Conservation (phyloP, 1,140 invertebrate species). For the Calosoma granatense region DNA sequence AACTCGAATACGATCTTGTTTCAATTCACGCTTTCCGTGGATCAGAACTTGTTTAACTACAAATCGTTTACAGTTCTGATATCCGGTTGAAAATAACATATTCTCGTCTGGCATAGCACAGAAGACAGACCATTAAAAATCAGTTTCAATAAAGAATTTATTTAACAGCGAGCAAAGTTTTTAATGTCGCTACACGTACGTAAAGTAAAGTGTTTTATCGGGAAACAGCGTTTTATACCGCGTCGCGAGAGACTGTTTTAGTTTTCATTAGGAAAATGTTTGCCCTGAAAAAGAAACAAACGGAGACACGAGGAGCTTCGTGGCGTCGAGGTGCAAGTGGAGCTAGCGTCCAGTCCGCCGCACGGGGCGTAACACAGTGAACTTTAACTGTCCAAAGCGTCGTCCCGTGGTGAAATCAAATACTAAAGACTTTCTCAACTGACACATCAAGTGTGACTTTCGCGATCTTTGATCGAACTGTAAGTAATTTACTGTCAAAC, state of each 20-base stretch:
- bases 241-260: not conserved
- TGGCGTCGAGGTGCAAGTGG: too few species aligned
- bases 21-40: too few species aligned
- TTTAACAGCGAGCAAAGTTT: not conserved
- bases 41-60: too few species aligned
- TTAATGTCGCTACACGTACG: not conserved
- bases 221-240: not conserved
- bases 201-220: not conserved
- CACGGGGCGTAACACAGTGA: not conserved
- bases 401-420: not conserved
- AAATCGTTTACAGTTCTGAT: too few species aligned
- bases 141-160: not conserved
- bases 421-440: conserved; percentile 3
- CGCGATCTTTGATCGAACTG: conserved; percentile 20
- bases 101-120: too few species aligned
- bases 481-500: conserved; percentile 21
- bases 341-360: not conserved
- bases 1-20: too few species aligned
- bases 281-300: not conserved
- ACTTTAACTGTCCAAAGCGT: not conserved
- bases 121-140: not conserved
- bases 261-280: conserved; percentile 8
- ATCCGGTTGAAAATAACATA: too few species aligned
- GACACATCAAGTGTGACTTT: conserved; percentile 15
- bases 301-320: too few species aligned